These are phyloP conservation scores for Reinhardtius hippoglossoides DNA, from an alignment of 2,113 vertebrate species.

Conservation along the genomic window DNA sequence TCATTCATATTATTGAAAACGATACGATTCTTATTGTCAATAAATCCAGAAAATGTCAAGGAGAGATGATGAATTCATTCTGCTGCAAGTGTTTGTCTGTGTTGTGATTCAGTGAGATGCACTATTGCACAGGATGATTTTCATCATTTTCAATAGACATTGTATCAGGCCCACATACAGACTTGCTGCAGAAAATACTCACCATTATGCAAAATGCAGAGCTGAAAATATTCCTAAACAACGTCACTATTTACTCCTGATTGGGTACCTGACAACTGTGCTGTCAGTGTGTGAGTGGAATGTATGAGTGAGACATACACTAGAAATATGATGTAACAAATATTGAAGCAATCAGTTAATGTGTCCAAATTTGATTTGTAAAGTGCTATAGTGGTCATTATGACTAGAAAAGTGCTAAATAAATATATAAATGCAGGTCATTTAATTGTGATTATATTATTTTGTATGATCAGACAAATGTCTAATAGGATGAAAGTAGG, in stretches of 20 bases:
- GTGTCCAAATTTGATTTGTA: neutral
- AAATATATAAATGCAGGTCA: neutral
- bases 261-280: neutral
- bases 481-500: neutral
- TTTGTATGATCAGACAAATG: neutral
- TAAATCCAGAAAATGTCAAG: neutral
- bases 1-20: no score
- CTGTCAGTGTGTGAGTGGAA: neutral
- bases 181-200: no score
- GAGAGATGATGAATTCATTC: neutral
- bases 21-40: neutral
- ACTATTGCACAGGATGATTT: no score
- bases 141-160: no score
- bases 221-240: no score
- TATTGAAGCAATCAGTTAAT: neutral
- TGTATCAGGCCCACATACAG: no score
- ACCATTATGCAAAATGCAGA: no score
- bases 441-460: neutral
- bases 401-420: no score
- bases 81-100: neutral
- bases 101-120: neutral
- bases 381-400: neutral
- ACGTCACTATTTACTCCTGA: no score
- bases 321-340: neutral
- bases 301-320: neutral